Conservation (phyloP, 1,140 invertebrate genomes). For the Bactericera cockerelli region DNA sequence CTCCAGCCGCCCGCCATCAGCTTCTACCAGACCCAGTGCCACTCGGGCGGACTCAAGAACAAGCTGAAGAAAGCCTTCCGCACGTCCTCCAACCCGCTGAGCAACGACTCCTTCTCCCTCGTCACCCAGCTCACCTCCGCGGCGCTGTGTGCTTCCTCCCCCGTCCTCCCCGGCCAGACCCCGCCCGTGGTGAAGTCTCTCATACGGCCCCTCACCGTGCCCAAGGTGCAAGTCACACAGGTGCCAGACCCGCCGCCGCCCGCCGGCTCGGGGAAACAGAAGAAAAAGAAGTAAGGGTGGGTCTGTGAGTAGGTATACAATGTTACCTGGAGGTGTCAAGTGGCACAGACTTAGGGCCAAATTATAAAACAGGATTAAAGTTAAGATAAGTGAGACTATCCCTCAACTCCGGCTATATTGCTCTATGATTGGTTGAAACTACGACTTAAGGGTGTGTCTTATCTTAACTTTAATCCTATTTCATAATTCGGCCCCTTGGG, state of each 20-base stretch:
- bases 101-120: conserved; percentile 26
- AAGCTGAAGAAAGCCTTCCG: conserved; percentile 40
- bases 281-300: conserved; percentile 1
- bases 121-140: conserved; percentile 43
- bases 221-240: conserved; percentile 34
- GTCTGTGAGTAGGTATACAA: too few relatives aligned
- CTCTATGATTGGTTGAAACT: too few relatives aligned
- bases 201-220: conserved; percentile 40
- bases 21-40: conserved; percentile 18
- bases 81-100: conserved; percentile 31
- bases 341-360: too few relatives aligned
- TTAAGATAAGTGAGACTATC: too few relatives aligned
- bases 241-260: conserved; percentile 11
- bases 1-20: conserved; percentile 18
- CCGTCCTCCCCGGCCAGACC: conserved; percentile 35
- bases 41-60: conserved; percentile 34
- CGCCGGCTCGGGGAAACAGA: neutral
- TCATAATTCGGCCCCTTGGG: too few relatives aligned
- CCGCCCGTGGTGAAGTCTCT: conserved; percentile 39
- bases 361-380: too few relatives aligned
- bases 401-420: too few relatives aligned
- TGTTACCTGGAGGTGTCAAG: too few relatives aligned
- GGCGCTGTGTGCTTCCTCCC: conserved; percentile 42
- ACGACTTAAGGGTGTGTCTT: too few relatives aligned
- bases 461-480: too few relatives aligned